Evolutionary conservation across 2,797 vertebrate genomes (phyloP), one percentile per base, ranked within the genome.

Genomic region (Triplophysa bombifrons): DNA sequence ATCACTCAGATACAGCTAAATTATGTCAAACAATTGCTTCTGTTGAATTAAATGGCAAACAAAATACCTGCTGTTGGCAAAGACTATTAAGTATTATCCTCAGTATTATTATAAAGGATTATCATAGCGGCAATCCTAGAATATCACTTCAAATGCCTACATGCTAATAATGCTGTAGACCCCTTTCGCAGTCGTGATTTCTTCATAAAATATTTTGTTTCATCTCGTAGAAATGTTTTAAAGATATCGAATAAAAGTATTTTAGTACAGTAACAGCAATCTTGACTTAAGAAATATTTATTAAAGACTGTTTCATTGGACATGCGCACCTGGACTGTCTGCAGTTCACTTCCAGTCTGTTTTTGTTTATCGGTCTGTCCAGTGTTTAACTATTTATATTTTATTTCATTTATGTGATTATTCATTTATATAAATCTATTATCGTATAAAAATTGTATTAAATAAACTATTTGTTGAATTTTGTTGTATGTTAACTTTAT

Each of bases 61-160:
- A 61, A 27, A 27, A 6, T 61, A 16, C 58, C 58, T 61, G 58
- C 58, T 61, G 58, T 56, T 56, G 55, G 25, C 58, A 61, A 25
- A 13, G 25, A 16, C 58, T 20, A 27, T 14, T 12, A 12, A 27
- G 11, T 56, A 56, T 58, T 58, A 58, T 41, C 10, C 20, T 58
- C 12, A 60, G 56, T 11, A 41, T 41, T 41, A 41, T 41, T 41
- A 11, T 41, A 41, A 10, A 41, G 9, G 8, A 41, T 41, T 41
- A 41, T 41, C 41, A 2, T 41, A 41, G 10, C 20, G 14, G 56
- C 25, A 60, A 25, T 60, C 22, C 20, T 13, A 12, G 12, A 25
- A 25, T 22, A 25, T 60, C 20, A 58, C 55, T 22, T 12, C 10
- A 41, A 41, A 11, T 11, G 41, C 41, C 41, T 14, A 60, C 56